Evolutionary conservation across 2,888 invertebrate species (phyloP), one percentile per base, ranked within the genome.

Genomic region (Schizotus pectinicornis): DNA sequence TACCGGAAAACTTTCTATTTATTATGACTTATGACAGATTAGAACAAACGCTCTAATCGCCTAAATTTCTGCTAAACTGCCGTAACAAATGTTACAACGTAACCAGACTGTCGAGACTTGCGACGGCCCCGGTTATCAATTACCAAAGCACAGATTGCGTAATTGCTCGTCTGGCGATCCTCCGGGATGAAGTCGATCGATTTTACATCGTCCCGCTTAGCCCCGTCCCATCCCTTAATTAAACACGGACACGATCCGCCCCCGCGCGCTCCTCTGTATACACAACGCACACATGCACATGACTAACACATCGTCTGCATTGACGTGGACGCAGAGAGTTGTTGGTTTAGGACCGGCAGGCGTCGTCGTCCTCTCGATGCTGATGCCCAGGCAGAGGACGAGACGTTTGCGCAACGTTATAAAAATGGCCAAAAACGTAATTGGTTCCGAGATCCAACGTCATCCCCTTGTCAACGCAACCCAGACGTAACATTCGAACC

Each of bases 91-190:
- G 52, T 36, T 45, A 42, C 52, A 56, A 48, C 54, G 22, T 22
- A 22, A 34, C 48, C 41, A 74, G 12, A 43, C 39, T 54, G 76
- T 74, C 59, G 77, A 79, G 80, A 80, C 80, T 78, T 81, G 22
- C 22, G 22, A 22, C 5, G 22, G 22, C 22, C 22, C 22, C 77
- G 77, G 77, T 77, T 82, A 84, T 83, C 84, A 83, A 84, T 85
- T 84, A 84, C 81, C 81, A 81, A 80, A 77, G 77, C 80, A 79
- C 77, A 81, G 82, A 83, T 83, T 81, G 81, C 79, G 80, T 83
- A 83, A 84, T 84, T 83, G 84, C 83, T 83, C 81, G 80, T 77
- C 77, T 75, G 78, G 76, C 82, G 80, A 83, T 77, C 77, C 75
- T 75, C 67, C 56, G 74, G 76, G 78, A 77, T 73, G 68, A 71